These are phyloP conservation scores for Grus americana DNA, from an alignment of 2,113 vertebrate genomes.

Conservation along the genomic window DNA sequence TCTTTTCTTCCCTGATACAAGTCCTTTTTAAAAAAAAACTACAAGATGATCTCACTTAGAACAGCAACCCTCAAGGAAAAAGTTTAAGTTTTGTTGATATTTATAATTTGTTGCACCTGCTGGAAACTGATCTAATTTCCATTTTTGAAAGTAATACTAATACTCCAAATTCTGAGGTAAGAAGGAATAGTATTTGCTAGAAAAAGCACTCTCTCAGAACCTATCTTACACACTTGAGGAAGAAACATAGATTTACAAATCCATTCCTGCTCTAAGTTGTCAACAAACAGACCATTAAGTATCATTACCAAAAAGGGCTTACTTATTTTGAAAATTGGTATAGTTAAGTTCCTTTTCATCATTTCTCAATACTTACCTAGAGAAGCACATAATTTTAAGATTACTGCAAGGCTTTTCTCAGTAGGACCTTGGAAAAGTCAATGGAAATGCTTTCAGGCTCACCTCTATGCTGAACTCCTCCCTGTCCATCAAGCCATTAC, in stretches of 20 bases:
- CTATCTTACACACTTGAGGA: rapidly evolving
- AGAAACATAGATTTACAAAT: not conserved
- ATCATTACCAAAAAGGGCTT: not conserved
- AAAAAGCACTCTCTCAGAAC: not conserved
- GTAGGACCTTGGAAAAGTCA: not conserved
- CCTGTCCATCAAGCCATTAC: not conserved
- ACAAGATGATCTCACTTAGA: not conserved
- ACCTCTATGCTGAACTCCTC: not conserved
- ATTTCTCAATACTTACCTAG: not conserved
- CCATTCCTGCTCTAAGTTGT: not conserved
- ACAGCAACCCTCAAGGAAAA: not conserved
- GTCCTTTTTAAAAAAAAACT: not conserved
- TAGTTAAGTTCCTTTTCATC: not conserved
- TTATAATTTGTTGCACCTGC: not conserved
- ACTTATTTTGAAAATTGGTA: not conserved
- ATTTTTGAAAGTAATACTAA: not conserved
- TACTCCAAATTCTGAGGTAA: not conserved
- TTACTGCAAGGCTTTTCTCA: not conserved
- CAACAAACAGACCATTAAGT: not conserved
- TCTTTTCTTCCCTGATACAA: not conserved
- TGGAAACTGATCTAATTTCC: not conserved
- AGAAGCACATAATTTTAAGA: not conserved
- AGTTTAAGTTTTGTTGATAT: not conserved
- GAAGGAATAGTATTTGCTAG: not conserved
- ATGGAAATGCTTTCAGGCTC: not conserved